Evolutionary conservation across 92 coral and sea anemone species (phyloP), one percentile per base, ranked within the genome.

Genomic region (Plumapathes pennacea): DNA sequence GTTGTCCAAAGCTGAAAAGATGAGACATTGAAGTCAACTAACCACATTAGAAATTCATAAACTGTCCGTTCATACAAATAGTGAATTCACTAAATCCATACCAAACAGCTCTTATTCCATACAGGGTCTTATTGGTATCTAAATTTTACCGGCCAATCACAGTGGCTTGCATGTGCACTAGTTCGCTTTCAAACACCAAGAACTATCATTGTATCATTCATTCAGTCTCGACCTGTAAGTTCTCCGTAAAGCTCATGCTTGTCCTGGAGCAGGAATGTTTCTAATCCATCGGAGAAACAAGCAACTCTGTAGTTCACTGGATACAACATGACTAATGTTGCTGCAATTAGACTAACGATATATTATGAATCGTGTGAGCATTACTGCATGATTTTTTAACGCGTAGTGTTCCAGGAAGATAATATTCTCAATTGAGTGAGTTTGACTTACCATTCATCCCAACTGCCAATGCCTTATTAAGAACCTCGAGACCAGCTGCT

Each of bases 1-100:
- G 19, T 11, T 44, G 40, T 60, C 30, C 15, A 60, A 45, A 30
- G 30, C 67, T 60, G 55, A 21, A 30, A 60, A 22, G n/a, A n/a
- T 26, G 56, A 0, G 40, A 34, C n/a, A 34, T 34, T 34, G n/a
- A 34, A n/a, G 40, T 34, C 9, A 34, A n/a, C n/a, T 13, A 34
- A 8, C n/a, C n/a, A n/a, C n/a, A n/a, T 8, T 34, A n/a, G n/a
- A 34, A 34, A 34, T 8, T 13, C n/a, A 8, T 34, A 8, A 34
- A 34, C 8, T 13, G 40, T 34, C 40, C 40, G 8, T 34, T 34
- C 40, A 34, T 34, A 34, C n/a, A 8, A 34, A n/a, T 34, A 8
- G 40, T 13, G 40, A 34, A 8, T 34, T 34, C n/a, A 34, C 40
- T 34, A 8, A 8, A 8, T 13, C n/a, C 40, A n/a, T 8, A 34